These are phyloP conservation scores for Troglohyphantes excavatus DNA, from an alignment of 2,888 invertebrate genomes.

Conservation along the genomic window DNA sequence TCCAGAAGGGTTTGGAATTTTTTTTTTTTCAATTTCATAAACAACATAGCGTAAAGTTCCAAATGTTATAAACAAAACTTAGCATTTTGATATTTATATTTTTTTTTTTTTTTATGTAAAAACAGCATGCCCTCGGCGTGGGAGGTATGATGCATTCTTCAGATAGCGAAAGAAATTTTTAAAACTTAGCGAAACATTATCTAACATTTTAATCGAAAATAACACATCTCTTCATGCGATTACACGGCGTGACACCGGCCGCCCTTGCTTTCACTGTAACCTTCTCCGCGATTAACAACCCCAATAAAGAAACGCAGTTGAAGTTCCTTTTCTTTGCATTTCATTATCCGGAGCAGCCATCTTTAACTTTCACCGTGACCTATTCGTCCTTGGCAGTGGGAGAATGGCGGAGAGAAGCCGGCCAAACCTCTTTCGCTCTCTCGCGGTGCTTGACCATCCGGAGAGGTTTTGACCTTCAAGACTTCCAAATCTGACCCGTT, in stretches of 20 bases:
- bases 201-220: no score
- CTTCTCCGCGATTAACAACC: slow-evolving; percentile 52
- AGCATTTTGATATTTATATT: no score
- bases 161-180: no score
- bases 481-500: slow-evolving; percentile 63
- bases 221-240: no score
- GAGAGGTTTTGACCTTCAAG: slow-evolving; percentile 69
- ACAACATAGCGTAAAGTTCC: no score
- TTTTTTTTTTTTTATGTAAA: no score
- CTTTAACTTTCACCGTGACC: slow-evolving; percentile 76
- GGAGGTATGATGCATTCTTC: no score
- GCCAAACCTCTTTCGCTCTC: slow-evolving; percentile 45
- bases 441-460: slow-evolving; percentile 74
- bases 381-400: slow-evolving; percentile 76
- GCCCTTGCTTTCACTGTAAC: slow-evolving; percentile 35
- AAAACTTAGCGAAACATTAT: no score
- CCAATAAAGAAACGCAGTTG: slow-evolving; percentile 33
- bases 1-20: no score
- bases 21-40: no score
- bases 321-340: slow-evolving; percentile 48
- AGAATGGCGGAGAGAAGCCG: slow-evolving; percentile 17
- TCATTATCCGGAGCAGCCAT: slow-evolving; percentile 49
- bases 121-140: no score
- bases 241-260: slow-evolving; percentile 43
- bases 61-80: no score